Evolutionary conservation across 2,113 vertebrate species (phyloP).

Genomic region (Otus sunia): DNA sequence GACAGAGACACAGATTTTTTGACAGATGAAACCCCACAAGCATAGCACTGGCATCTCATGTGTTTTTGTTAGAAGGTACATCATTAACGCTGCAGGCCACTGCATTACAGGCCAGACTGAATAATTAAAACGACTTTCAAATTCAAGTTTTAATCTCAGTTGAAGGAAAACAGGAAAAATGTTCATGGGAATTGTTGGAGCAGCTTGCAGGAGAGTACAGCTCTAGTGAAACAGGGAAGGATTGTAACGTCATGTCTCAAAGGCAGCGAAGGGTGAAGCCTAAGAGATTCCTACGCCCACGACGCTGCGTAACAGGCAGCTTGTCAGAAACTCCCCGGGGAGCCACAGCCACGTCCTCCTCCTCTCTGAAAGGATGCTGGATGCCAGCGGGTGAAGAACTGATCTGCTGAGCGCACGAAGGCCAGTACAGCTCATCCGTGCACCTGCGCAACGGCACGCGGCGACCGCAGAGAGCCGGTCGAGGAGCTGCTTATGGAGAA

Average conservation of each 20-base stretch:
- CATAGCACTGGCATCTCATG: neutral
- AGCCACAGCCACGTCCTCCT: neutral
- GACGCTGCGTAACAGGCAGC: neutral
- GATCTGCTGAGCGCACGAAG: neutral
- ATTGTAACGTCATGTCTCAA: neutral
- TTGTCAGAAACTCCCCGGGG: neutral
- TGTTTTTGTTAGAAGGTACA: neutral
- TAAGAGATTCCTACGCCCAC: neutral
- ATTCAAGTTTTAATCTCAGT: neutral
- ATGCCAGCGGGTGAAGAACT: neutral
- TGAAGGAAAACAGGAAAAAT: neutral
- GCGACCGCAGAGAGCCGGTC: accelerated
- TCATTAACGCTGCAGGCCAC: neutral
- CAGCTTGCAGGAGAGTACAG: accelerated
- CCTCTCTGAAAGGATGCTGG: neutral
- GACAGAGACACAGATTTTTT: neutral
- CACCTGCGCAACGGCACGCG: accelerated
- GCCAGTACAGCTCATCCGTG: accelerated
- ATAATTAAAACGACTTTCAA: neutral
- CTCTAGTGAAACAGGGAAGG: neutral
- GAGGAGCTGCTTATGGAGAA: accelerated
- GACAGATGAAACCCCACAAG: neutral
- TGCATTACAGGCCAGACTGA: neutral
- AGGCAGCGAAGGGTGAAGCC: neutral
- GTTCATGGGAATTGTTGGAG: neutral